Evolutionary conservation across 2,797 vertebrate species (phyloP), one percentile per base, ranked within the genome.

Genomic region (Otolemur crassicaudatus): DNA sequence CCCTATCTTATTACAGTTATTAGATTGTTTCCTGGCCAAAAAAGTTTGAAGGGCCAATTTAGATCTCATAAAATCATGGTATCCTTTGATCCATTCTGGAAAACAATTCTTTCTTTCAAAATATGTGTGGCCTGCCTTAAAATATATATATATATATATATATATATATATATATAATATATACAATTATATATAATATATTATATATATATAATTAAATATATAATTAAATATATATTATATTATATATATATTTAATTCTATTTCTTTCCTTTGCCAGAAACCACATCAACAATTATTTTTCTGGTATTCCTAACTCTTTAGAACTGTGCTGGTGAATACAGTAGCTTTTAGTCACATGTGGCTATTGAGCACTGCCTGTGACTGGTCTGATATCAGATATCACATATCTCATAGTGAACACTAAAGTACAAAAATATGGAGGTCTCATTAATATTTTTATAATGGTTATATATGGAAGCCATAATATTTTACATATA

Each of bases 21-120:
- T 40, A 79, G n/a, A 49, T 10, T 79, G 16, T 56, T 87, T 80
- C 58, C 31, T 63, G 80, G n/a, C 17, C 7, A 69, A 29, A 77
- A 93, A 79, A 88, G 7, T 69, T 76, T 83, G 22, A 76, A 53
- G 25, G n/a, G 2, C 89, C 87, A 94, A 23, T 87, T 90, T 76
- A 70, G 25, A 76, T 67, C 49, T 93, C 22, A 53, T 72, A 73
- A 40, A 72, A 49, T 81, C 37, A 81, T 7, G 9, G 17, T 81
- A n/a, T 76, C 11, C 14, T 91, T 92, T 70, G 76, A 76, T 87
- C 43, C 34, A 70, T 87, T 80, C 25, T 72, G 61, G 34, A 89
- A 65, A 60, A 72, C 7, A 67, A 61, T 75, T 83, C 25, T 53
- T 75, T 83, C 25, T 53, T 90, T 22, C 19, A 82, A 87, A 88